Evolutionary conservation across 2,113 vertebrate genomes (phyloP), one percentile per base, ranked within the genome.

Genomic region (Perca flavescens): DNA sequence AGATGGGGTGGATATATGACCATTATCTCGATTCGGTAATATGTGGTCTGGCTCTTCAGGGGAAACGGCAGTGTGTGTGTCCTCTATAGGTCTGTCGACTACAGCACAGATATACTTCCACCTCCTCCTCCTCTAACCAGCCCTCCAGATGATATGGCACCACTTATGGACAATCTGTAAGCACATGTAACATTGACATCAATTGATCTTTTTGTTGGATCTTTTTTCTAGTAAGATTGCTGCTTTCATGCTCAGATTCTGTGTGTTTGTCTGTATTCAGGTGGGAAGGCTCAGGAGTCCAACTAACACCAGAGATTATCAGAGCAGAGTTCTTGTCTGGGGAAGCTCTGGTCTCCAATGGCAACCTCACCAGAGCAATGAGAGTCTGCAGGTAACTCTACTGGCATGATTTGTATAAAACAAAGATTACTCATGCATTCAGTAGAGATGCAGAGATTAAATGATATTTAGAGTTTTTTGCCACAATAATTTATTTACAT

Each of bases 241-340:
- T 63, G 40, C 50, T 54, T 21, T 12, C 12, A 70, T 54, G 13
- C 40, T 84, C 40, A 16, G 3, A 19, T 40, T 54, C 1, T 47
- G 10, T 65, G 21, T 14, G 5, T 74, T 52, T 74, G 46, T 43
- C 8, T 31, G 12, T 73, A 22, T 25, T 52, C 89, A 79, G 95
- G 92, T 22, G n/a, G 73, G 69, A 93, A 84, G 43, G n/a, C 93
- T 50, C 79, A 3, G 87, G 62, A 16, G 66, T 91, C 64, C 63
- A 77, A 12, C 93, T 98, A 71, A 97, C 96, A 69, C 96, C 96
- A 25, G 96, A 96, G 72, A 98, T 99, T 94, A 90, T 98, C 72
- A 93, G 89, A 92, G 96, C 94, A 3, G 95, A 96, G 92, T 98
- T 99, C 91, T 85, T 90, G 58, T 54, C 43, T 25, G 80, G 57